Evolutionary conservation across 1,140 invertebrate species (phyloP).

Genomic region (Phenacoccus solenopsis): DNA sequence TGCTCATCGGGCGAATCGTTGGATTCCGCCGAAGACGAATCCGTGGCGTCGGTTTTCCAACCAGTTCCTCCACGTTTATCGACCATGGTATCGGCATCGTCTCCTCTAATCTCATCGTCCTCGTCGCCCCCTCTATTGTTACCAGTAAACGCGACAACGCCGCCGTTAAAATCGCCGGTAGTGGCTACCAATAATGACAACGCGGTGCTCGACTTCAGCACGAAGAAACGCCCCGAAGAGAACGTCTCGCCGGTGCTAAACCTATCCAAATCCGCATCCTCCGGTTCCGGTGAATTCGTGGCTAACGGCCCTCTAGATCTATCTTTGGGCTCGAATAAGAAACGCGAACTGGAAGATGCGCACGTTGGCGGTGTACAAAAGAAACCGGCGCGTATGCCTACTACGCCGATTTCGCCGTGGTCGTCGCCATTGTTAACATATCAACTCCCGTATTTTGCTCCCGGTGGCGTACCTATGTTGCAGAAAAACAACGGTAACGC

Average conservation of each 20-base stretch:
- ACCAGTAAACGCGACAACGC: slow-evolving; percentile 23
- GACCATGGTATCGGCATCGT: not conserved
- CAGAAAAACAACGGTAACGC: slow-evolving; percentile 49
- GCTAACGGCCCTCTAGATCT: slow-evolving; percentile 56
- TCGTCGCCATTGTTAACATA: slow-evolving; percentile 27
- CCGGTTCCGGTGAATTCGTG: slow-evolving; percentile 31
- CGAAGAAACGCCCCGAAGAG: slow-evolving; percentile 39
- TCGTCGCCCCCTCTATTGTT: slow-evolving; percentile 8
- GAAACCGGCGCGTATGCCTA: slow-evolving; percentile 49
- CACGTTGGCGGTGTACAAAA: slow-evolving; percentile 38
- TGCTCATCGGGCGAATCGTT: slow-evolving; percentile 21
- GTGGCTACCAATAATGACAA: slow-evolving; percentile 39
- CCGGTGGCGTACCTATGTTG: slow-evolving; percentile 57
- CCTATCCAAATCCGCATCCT: slow-evolving; percentile 42
- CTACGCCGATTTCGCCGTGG: slow-evolving; percentile 43
- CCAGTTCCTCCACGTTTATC: slow-evolving; percentile 17
- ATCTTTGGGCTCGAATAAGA: slow-evolving; percentile 57
- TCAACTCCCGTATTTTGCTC: slow-evolving; percentile 40
- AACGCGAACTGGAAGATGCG: slow-evolving; percentile 49
- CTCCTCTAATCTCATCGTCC: slow-evolving; percentile 14
- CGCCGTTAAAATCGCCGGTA: slow-evolving; percentile 54
- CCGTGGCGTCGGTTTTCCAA: slow-evolving; percentile 15
- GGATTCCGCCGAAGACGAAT: slow-evolving; percentile 21
- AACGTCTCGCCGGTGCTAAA: slow-evolving; percentile 18
- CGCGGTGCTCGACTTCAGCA: slow-evolving; percentile 64